phyloP scores from a whole-genome alignment of 2,113 vertebrate species.

The Pseudopipra pipra region DNA sequence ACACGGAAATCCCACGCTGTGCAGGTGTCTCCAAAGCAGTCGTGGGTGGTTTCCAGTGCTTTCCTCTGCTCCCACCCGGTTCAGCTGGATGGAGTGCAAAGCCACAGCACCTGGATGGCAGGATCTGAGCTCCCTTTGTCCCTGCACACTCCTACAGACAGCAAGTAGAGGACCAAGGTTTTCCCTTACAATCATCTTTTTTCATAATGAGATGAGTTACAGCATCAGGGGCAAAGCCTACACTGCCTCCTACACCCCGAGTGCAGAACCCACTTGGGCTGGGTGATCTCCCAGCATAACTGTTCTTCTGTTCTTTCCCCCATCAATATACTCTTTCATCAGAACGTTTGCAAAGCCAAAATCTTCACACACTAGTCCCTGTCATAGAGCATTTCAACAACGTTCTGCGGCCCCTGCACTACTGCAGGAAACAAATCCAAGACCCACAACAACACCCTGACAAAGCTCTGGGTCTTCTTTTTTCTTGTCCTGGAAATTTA shows the following conservation, averaged over 20 bases:
- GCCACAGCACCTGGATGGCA: background rate
- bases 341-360: background rate
- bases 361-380: background rate
- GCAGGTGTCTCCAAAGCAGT: background rate
- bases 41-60: background rate
- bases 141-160: background rate
- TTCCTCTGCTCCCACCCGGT: background rate
- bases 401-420: no score
- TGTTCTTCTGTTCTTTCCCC: background rate
- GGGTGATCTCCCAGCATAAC: background rate
- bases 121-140: background rate
- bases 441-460: fast-evolving
- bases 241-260: background rate
- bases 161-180: background rate
- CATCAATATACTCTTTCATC: background rate
- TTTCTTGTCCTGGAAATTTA: background rate
- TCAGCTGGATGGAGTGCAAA: background rate
- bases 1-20: fast-evolving
- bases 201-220: background rate
- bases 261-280: background rate
- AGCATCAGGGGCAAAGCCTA: background rate
- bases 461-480: background rate
- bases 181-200: background rate
- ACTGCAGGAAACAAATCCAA: background rate
- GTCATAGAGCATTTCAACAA: background rate